Base-by-base conservation (phyloP, 2,113 vertebrate genomes). In the Chauna torquata region DNA sequence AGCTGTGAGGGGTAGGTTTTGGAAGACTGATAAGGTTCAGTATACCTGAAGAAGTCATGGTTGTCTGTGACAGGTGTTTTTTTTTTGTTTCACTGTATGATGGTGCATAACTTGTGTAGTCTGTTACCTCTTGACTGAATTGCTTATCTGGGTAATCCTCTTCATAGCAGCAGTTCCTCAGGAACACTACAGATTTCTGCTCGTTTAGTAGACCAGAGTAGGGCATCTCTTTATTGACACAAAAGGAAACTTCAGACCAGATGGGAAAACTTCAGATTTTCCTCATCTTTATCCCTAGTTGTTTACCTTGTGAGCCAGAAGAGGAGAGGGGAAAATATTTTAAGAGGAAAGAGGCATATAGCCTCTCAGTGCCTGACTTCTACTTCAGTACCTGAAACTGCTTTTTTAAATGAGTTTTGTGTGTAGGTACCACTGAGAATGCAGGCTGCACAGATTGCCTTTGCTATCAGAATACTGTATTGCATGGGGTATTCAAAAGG, bases 1-100 rank as follows among this genome's bases (percentile, higher is more conserved):
- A 10, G 8, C 62, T 77, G 50, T 64, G 54, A 70, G 34, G 17
- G 24, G 30, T 49, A 16, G 30, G 25, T 81, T 91, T 65, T 70
- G 50, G 50, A 71, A 70, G 54, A 58, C 45, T 70, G 0, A 0
- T 36, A 47, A 62, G 32, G 27, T 68, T 82, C 27, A n/a, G 1
- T 6, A 10, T 65, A 57, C 23, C 49, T 52, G 54, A 91, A 82
- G 49, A 90, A 91, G 30, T 66, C 36, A 25, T 47, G 25, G 12
- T 55, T 86, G 62, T n/a, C 38, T 91, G 38, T 83, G 83, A n/a
- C 38, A 32, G 15, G 76, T 66, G 76, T 66, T 58, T 16, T 47
- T 47, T 47, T 47, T 82, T n/a, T 77, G 32, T 80, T 92, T 90
- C 40, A 27, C 42, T 71, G 30, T 70, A 24, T 77, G 79, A 38